Evolutionary conservation across 2,888 invertebrate genomes (phyloP).

Genomic region (Tipula lateralis): DNA sequence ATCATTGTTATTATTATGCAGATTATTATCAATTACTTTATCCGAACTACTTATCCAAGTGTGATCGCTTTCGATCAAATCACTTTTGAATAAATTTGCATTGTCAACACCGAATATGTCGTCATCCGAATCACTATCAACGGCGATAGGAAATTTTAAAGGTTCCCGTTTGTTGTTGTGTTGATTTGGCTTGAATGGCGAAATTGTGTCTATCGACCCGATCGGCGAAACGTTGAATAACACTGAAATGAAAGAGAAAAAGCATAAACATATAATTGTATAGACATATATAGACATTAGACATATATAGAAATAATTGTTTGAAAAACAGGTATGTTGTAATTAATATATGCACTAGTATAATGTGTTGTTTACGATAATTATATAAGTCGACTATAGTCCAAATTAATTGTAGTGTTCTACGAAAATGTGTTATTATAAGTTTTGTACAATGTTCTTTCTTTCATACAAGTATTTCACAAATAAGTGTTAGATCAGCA

Average conservation of each 20-base stretch:
- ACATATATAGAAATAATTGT: too few species aligned
- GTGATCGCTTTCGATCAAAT: constrained; percentile 37
- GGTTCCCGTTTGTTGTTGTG: constrained; percentile 32
- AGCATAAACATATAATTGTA: too few species aligned
- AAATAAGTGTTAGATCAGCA: too few species aligned
- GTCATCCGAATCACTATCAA: constrained; percentile 38
- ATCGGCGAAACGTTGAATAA: neutral
- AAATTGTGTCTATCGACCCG: neutral
- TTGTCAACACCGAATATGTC: neutral
- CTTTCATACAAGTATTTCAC: too few species aligned
- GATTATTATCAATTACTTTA: neutral
- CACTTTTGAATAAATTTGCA: neutral
- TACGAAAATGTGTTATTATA: too few species aligned
- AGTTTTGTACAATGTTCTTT: too few species aligned
- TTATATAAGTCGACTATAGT: too few species aligned
- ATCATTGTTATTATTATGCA: neutral
- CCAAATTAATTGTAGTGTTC: too few species aligned
- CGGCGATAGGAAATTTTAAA: constrained; percentile 36
- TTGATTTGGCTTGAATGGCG: neutral
- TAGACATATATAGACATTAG: too few species aligned
- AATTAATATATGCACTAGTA: too few species aligned
- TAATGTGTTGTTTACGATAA: too few species aligned
- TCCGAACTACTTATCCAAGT: constrained; percentile 36
- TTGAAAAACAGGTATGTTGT: too few species aligned
- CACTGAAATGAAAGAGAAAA: constrained; percentile 30